Conservation (phyloP, 2,113 vertebrate species). For the Calidris pugnax region DNA sequence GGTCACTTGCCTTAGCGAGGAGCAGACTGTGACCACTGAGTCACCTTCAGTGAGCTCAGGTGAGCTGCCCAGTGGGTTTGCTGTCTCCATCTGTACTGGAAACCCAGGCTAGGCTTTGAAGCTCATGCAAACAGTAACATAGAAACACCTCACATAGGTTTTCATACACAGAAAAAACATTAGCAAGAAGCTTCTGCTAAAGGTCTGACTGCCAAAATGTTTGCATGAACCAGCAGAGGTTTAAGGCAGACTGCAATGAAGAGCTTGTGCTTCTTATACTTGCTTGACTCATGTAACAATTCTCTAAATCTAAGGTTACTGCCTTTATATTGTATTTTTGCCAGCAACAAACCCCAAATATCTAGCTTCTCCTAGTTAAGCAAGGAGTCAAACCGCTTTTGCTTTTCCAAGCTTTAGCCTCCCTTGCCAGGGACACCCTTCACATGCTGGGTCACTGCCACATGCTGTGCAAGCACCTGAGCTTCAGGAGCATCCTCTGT, state of each 20-base stretch:
- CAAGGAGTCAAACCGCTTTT: not conserved
- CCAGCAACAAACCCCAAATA: not conserved
- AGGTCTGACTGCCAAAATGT: not conserved
- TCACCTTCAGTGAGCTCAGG: not conserved
- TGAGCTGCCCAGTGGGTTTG: not conserved
- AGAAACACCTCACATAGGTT: not conserved
- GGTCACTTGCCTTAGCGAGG: accelerated
- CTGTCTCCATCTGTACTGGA: not conserved
- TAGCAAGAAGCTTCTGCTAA: not conserved
- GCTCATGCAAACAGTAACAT: not conserved
- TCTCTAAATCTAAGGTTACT: not conserved
- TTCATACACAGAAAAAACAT: not conserved
- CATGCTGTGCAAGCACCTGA: not conserved
- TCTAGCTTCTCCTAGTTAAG: not conserved
- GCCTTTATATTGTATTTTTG: not conserved
- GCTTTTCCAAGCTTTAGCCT: not conserved
- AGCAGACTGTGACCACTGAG: not conserved
- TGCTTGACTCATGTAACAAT: not conserved
- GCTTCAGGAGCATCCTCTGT: not conserved
- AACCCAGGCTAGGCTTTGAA: not conserved
- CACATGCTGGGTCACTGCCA: accelerated
- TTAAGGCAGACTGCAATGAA: not conserved
- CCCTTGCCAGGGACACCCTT: not conserved
- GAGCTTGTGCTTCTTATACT: not conserved
- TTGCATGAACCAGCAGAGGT: not conserved